Conservation (phyloP, 2,113 vertebrate genomes). For the Oryzias celebensis region DNA sequence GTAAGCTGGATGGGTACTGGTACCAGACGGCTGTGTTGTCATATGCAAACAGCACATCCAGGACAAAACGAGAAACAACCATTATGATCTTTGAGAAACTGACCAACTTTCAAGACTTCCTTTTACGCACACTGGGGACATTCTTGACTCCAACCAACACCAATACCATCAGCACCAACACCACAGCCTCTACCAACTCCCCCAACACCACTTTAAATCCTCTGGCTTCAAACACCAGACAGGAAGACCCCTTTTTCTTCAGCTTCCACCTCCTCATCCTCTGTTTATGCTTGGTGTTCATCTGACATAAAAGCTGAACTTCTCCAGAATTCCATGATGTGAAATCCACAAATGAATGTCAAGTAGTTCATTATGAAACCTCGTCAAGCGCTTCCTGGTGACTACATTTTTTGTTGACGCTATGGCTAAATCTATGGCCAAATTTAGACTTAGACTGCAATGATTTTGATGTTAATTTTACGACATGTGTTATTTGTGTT, state of each 20-base stretch:
- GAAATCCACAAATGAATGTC: slow-evolving; percentile 16
- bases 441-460: too few relatives aligned
- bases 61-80: accelerated
- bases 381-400: background rate
- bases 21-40: slow-evolving; percentile 48
- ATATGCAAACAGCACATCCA: background rate
- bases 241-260: background rate
- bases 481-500: too few relatives aligned
- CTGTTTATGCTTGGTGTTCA: background rate
- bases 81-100: slow-evolving; percentile 2
- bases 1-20: slow-evolving; percentile 15
- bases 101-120: accelerated
- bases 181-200: background rate
- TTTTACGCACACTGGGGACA: background rate
- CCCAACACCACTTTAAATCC: background rate
- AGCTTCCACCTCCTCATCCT: slow-evolving; percentile 5
- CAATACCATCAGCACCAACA: background rate
- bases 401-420: too few relatives aligned
- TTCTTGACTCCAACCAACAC: slow-evolving; percentile 30
- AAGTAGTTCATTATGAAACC: background rate
- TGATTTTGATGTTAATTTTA: too few relatives aligned
- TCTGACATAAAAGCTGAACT: background rate
- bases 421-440: too few relatives aligned
- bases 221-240: background rate
- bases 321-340: slow-evolving; percentile 22